These are phyloP conservation scores for Pyrgus malvae DNA, from an alignment of 2,888 invertebrate species.

Conservation along the genomic window DNA sequence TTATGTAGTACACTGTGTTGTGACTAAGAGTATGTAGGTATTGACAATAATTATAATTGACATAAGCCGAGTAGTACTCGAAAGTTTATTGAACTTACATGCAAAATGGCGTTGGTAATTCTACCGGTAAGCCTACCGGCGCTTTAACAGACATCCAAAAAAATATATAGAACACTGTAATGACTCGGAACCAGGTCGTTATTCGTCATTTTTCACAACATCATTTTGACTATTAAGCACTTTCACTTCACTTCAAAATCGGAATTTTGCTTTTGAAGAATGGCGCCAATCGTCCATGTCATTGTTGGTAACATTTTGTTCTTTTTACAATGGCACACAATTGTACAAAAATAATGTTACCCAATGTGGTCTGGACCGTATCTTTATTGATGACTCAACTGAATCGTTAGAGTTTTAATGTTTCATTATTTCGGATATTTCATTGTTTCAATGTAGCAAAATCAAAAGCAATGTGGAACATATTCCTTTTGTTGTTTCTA, in stretches of 20 bases:
- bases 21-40: no score
- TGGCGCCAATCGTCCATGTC: constrained; percentile 13
- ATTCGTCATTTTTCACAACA: constrained; percentile 16
- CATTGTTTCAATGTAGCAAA: no score
- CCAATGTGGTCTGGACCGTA: not conserved
- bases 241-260: constrained; percentile 23
- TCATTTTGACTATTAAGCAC: constrained; percentile 5
- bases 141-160: no score
- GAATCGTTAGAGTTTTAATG: not conserved
- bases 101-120: no score
- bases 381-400: not conserved
- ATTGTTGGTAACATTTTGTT: constrained; percentile 11
- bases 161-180: not conserved
- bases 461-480: no score
- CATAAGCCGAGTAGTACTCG: no score
- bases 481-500: no score
- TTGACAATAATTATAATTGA: no score
- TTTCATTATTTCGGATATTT: not conserved
- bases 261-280: constrained; percentile 16
- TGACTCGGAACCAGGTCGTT: not conserved
- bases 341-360: constrained; percentile 6
- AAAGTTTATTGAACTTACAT: no score
- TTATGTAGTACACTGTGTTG: no score
- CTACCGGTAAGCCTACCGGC: no score
- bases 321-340: constrained; percentile 5